Evolutionary conservation across 1,140 invertebrate genomes (phyloP).

Genomic region (Nixonia krombeini): DNA sequence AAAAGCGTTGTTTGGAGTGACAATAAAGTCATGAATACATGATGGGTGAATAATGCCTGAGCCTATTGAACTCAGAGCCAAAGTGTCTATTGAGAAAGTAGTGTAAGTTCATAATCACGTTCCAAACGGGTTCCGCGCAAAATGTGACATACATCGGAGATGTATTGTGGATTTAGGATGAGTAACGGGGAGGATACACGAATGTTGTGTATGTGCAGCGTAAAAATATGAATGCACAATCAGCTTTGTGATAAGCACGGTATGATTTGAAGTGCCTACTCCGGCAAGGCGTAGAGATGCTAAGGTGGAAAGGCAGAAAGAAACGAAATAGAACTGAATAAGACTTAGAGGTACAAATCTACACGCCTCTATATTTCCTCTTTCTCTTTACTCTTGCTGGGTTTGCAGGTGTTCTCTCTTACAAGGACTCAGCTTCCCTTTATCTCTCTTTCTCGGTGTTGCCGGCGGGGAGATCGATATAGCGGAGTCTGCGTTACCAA

Average conservation of each 20-base stretch:
- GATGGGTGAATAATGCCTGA: too few relatives aligned
- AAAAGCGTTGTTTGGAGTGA: too few relatives aligned
- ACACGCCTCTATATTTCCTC: constrained; percentile 5
- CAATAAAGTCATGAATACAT: too few relatives aligned
- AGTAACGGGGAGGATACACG: too few relatives aligned
- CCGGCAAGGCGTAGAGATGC: neutral
- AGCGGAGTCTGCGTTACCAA: constrained; percentile 70
- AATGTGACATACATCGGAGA: too few relatives aligned
- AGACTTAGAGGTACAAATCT: neutral
- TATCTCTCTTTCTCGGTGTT: constrained; percentile 36
- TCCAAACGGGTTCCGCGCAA: too few relatives aligned
- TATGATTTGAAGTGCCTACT: neutral
- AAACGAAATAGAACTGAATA: neutral
- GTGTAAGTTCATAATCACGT: too few relatives aligned
- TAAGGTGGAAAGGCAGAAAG: neutral
- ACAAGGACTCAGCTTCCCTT: constrained; percentile 35
- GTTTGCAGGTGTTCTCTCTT: constrained; percentile 26
- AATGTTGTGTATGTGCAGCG: too few relatives aligned
- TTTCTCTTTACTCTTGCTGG: constrained; percentile 8
- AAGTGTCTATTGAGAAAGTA: too few relatives aligned
- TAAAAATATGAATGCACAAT: too few relatives aligned
- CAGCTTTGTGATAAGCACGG: constrained; percentile 1
- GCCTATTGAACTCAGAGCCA: too few relatives aligned
- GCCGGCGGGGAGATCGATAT: constrained; percentile 62
- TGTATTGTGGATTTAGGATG: too few relatives aligned